phyloP scores from a whole-genome alignment of 2,113 vertebrate genomes.

The Arizona elegans region DNA sequence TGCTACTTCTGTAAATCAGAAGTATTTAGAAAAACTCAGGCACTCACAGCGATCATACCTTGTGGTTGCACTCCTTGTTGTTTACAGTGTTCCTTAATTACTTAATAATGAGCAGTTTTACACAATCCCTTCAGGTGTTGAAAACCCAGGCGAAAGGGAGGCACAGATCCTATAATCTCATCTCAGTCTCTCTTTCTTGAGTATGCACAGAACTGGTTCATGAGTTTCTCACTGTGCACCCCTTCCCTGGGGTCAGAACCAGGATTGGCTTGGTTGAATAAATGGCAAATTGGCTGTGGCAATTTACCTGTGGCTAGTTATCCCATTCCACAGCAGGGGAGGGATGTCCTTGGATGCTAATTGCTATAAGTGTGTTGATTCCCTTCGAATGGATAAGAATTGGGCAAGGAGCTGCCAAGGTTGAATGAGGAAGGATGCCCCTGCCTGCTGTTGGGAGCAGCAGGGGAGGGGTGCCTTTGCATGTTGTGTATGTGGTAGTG shows the following conservation, averaged over 20 bases:
- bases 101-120: background rate
- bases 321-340: background rate
- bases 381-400: background rate
- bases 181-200: background rate
- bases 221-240: background rate
- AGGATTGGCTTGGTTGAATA: background rate
- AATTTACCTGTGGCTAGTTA: background rate
- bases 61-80: background rate
- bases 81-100: background rate
- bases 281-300: background rate
- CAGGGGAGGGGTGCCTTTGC: background rate
- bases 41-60: background rate
- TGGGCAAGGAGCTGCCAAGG: background rate
- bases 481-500: background rate
- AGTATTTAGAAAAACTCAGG: background rate
- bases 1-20: background rate
- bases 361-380: background rate
- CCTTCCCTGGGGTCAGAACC: background rate
- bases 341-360: background rate
- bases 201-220: background rate
- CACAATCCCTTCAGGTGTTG: background rate
- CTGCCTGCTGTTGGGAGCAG: background rate
- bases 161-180: background rate
- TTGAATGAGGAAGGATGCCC: background rate
- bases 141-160: background rate